These are phyloP conservation scores for Cathartes aura DNA, from an alignment of 2,113 vertebrate species.

Conservation along the genomic window DNA sequence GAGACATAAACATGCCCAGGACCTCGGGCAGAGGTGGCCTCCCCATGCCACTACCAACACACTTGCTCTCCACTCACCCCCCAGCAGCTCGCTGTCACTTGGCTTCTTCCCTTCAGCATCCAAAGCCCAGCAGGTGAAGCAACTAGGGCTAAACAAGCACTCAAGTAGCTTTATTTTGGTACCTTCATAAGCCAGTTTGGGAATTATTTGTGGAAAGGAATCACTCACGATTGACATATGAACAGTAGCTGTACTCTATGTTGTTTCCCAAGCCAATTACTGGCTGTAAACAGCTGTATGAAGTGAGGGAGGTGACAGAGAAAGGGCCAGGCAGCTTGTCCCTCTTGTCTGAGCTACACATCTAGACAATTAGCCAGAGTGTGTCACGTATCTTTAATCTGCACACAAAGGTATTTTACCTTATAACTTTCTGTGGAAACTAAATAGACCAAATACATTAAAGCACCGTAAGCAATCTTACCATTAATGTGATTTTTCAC, in stretches of 20 bases:
- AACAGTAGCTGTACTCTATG: neutral
- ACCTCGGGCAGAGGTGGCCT: neutral
- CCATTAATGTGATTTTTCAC: neutral
- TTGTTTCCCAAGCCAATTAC: neutral
- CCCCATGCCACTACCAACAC: neutral
- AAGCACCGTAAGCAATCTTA: neutral
- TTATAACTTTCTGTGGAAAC: neutral
- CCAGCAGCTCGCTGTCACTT: neutral
- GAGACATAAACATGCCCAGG: neutral
- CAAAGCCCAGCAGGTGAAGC: neutral
- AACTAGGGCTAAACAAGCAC: neutral
- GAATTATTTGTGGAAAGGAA: neutral
- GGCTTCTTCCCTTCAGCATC: neutral
- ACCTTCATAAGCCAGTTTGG: neutral
- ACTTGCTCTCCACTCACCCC: neutral
- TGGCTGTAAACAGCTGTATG: neutral
- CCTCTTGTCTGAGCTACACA: neutral
- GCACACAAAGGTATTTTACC: neutral
- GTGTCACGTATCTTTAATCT: neutral
- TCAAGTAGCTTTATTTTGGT: neutral
- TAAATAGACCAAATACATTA: neutral
- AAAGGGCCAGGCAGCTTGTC: neutral
- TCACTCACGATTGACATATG: fast-evolving
- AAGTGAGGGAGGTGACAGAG: neutral
- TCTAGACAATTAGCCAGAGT: neutral